Base-by-base conservation (phyloP, 1,140 invertebrate genomes). In the Theocolax elegans region DNA sequence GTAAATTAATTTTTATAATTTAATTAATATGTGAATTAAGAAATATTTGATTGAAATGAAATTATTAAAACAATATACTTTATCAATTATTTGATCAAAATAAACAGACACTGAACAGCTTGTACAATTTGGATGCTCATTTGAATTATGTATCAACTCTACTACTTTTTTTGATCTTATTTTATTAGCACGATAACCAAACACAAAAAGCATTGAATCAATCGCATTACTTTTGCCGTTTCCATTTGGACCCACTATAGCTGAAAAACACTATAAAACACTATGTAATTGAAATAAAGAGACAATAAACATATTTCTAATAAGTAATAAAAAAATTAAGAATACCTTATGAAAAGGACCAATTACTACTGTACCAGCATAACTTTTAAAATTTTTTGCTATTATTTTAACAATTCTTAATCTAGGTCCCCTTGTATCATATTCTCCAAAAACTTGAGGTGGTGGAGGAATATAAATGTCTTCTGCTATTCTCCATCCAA, bases 171-270 rank as follows among this genome's bases (percentile, higher is more conserved):
- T 99, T 0, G 95, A 96, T 42, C 98, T 89, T 68, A 99, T 97
- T 85, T 98, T 98, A 54, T 92, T 92, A 0, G 98, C 96, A 77
- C 97, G 83, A 83, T 97, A 99, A 10, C 97, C 97, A 90, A 99
- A 99, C 0, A 99, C 98, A 90, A 99, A 99, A 70, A 99, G 87
- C 93, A 99, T 95, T 0, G 98, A 97, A 85, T 99, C 98, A 76
- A 99, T 99, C 0, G 99, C 96, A 86, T 99, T 99, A 72, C 96
- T 98, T 81, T 99, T 99, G 0, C 98, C 98, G 87, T 96, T 99
- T 17, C 98, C 98, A 88, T 99, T 99, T 1, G 98, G 98, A 0
- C 98, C 98, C 79, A 99, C 92, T 74, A 99, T 98, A 12, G 96
- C 91, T 21, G 97, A 96, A 78, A 99, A 99, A 85, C 94, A 95